Conservation (phyloP, 2,888 invertebrate species). For the Stenotaenia linearis region DNA sequence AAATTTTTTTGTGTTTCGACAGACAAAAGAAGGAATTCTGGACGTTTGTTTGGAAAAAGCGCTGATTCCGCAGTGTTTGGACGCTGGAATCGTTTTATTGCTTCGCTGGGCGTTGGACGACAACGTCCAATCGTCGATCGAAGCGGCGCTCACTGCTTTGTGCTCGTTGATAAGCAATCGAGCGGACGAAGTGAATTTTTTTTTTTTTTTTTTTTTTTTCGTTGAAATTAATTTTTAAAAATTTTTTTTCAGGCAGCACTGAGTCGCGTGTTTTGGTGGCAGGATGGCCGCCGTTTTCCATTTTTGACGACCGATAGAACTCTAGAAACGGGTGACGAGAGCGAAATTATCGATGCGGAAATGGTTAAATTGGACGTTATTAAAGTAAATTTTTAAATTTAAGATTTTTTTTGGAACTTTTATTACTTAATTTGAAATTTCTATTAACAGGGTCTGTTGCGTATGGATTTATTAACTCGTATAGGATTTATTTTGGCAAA, state of each 20-base stretch:
- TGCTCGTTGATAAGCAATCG: conserved; percentile 67
- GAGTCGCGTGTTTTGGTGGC: not conserved
- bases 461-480: conserved; percentile 63
- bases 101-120: conserved; percentile 82
- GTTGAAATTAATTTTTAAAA: not conserved
- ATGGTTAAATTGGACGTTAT: conserved; percentile 76
- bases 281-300: not conserved
- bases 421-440: too few relatives aligned
- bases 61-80: conserved; percentile 52
- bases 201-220: not conserved
- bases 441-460: conserved; percentile 40
- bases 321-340: conserved; percentile 48
- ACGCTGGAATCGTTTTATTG: conserved; percentile 70
- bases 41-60: conserved; percentile 47
- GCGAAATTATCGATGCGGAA: conserved; percentile 77
- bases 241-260: not conserved
- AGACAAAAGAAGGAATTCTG: conserved; percentile 30
- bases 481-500: conserved; percentile 69
- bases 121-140: conserved; percentile 63
- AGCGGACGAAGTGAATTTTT: conserved; percentile 61
- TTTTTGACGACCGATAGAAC: conserved; percentile 47
- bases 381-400: conserved; percentile 35
- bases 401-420: conserved; percentile 10
- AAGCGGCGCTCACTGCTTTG: conserved; percentile 69
- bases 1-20: not conserved